phyloP scores from a whole-genome alignment of 2,113 vertebrate species.

The Panthera uncia region DNA sequence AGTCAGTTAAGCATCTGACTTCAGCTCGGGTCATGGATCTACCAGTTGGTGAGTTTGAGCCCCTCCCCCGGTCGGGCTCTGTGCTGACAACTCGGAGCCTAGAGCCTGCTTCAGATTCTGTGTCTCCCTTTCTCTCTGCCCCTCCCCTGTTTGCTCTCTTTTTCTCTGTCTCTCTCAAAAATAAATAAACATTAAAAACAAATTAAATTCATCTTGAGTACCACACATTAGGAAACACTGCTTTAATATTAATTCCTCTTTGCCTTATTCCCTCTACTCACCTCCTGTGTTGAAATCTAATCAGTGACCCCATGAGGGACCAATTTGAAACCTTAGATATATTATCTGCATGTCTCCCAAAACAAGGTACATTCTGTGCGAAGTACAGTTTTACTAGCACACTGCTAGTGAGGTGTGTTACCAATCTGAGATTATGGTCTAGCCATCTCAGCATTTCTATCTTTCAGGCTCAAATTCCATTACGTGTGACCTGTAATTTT shows the following conservation, averaged over 20 bases:
- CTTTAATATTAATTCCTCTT: neutral
- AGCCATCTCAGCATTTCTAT: constrained; percentile 56
- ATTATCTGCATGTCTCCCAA: constrained; percentile 19
- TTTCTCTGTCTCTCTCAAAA: no score
- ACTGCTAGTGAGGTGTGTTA: constrained; percentile 32
- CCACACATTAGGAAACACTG: neutral
- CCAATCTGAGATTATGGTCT: constrained; percentile 31
- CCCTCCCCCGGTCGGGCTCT: no score
- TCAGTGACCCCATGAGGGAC: constrained; percentile 4
- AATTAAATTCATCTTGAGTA: neutral
- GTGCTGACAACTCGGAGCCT: no score
- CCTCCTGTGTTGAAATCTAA: constrained; percentile 57
- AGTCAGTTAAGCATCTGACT: no score
- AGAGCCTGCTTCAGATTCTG: no score
- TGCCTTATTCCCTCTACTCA: neutral
- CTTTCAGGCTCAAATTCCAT: constrained; percentile 65
- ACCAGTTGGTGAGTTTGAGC: no score
- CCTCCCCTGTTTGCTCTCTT: no score
- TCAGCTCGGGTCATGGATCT: no score
- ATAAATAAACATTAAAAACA: no score
- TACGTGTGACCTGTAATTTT: constrained; percentile 23
- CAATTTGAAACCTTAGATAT: constrained; percentile 63
- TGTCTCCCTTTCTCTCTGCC: no score
- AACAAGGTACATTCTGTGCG: constrained; percentile 68
- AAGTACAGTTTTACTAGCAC: constrained; percentile 38